A percentile compares a stretch with the other conserved stretches of the same genome.
Conservation (phyloP, 2,888 invertebrate genomes). For the Melinaea menophilus region DNA sequence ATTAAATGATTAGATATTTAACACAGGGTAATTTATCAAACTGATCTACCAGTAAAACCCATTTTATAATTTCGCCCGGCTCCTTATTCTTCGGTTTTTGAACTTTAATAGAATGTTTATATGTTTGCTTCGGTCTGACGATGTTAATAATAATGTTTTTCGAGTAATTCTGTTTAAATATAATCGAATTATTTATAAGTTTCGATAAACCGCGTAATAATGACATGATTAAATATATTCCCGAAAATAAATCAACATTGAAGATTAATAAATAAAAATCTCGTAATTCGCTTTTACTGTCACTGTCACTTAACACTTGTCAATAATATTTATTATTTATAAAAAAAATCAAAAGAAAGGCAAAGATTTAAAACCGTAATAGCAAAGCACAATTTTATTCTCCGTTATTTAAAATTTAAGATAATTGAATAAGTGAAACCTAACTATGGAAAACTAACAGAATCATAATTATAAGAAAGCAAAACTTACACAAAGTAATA, state of each 20-base stretch:
- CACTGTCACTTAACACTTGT: background rate
- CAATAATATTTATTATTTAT: background rate
- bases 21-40: background rate
- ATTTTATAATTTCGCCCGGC: slow-evolving; percentile 61
- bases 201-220: slow-evolving; percentile 20
- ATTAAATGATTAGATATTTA: slow-evolving; percentile 1
- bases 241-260: background rate
- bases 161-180: slow-evolving; percentile 10
- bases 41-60: slow-evolving; percentile 57
- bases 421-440: too few species aligned
- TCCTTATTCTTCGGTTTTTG: slow-evolving; percentile 50
- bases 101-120: slow-evolving; percentile 45
- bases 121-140: slow-evolving; percentile 44
- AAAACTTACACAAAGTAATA: too few species aligned
- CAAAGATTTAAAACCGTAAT: background rate
- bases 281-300: background rate
- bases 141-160: slow-evolving; percentile 40
- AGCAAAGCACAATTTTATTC: too few species aligned
- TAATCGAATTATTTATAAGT: slow-evolving; percentile 14
- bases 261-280: background rate
- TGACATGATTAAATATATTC: slow-evolving; percentile 14
- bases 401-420: too few species aligned
- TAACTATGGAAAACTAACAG: too few species aligned
- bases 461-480: too few species aligned
- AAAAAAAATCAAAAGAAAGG: background rate